phyloP scores from a whole-genome alignment of 92 coral and sea anemone species.

The Palythoa heliodiscus region DNA sequence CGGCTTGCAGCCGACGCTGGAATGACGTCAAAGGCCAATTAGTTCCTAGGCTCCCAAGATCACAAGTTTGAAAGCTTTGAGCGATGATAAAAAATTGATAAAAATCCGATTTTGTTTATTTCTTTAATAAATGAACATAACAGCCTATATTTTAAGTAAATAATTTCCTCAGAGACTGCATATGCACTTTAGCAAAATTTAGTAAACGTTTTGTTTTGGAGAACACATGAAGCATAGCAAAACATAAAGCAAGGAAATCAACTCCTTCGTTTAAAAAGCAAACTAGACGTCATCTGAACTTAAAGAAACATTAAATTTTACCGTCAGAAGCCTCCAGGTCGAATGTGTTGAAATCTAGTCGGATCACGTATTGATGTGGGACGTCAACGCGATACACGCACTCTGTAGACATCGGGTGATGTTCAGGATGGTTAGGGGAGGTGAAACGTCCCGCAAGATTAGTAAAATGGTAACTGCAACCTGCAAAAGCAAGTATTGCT shows the following conservation, averaged over 20 bases:
- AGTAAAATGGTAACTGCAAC: conserved; percentile 70
- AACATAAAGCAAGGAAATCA: not conserved
- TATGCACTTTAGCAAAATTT: too few species aligned
- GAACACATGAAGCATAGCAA: not conserved
- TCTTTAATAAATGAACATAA: too few species aligned
- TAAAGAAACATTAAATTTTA: conserved; percentile 9
- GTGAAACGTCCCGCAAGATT: conserved; percentile 67
- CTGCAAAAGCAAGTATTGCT: conserved; percentile 45
- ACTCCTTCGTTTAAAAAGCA: not conserved
- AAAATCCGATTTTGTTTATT: too few species aligned
- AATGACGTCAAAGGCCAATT: too few species aligned
- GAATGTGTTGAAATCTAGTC: conserved; percentile 70
- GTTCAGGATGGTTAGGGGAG: conserved; percentile 86
- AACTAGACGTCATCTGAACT: not conserved
- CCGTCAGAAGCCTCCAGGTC: conserved; percentile 79
- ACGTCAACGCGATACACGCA: conserved; percentile 79
- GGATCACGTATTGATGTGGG: conserved; percentile 56
- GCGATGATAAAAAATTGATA: too few species aligned
- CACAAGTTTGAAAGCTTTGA: too few species aligned
- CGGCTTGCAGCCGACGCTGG: too few species aligned
- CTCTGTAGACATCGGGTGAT: conserved; percentile 73
- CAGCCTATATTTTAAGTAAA: too few species aligned
- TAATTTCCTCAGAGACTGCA: too few species aligned
- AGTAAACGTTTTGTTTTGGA: not conserved
- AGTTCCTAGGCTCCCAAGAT: too few species aligned